These are phyloP conservation scores for Rhizoglyphus robini DNA, from an alignment of 1,140 invertebrate species.

Conservation along the genomic window DNA sequence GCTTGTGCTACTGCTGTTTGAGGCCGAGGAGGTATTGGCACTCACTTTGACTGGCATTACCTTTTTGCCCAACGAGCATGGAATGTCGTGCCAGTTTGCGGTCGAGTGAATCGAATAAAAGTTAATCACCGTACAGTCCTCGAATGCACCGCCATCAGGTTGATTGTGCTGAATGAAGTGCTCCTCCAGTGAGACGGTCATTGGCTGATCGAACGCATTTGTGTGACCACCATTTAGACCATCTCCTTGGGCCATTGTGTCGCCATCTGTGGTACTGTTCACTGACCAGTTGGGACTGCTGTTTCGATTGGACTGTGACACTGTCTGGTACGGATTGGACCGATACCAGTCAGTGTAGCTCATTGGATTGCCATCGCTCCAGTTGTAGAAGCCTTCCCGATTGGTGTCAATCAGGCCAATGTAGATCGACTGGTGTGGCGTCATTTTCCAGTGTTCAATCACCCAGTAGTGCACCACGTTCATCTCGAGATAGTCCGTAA, in stretches of 20 bases:
- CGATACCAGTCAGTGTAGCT: slow-evolving; percentile 30
- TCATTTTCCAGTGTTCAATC: slow-evolving; percentile 26
- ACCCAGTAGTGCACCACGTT: slow-evolving; percentile 28
- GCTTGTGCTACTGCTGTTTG: background rate
- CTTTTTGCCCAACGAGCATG: slow-evolving; percentile 27
- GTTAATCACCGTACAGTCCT: slow-evolving; percentile 30
- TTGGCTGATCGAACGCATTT: background rate
- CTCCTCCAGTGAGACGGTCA: background rate
- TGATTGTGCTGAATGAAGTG: slow-evolving; percentile 20
- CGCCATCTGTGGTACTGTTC: background rate
- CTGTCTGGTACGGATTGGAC: background rate
- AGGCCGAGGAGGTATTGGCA: background rate
- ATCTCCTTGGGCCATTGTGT: background rate
- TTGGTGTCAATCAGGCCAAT: slow-evolving; percentile 29
- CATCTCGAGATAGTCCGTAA: slow-evolving; percentile 28
- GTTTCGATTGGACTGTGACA: background rate
- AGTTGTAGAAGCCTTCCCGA: slow-evolving; percentile 29
- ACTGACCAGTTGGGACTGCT: background rate
- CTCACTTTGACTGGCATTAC: slow-evolving; percentile 1
- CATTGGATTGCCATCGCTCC: slow-evolving; percentile 31
- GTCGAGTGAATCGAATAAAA: slow-evolving; percentile 28
- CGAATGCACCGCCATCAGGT: slow-evolving; percentile 30
- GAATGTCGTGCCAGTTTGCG: slow-evolving; percentile 30
- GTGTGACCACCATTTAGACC: background rate
- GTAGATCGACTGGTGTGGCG: slow-evolving; percentile 24